A percentile compares a stretch with the other conserved stretches of the same genome.
Evolutionary conservation across 2,113 vertebrate genomes (phyloP).

Genomic region (Numenius arquata): DNA sequence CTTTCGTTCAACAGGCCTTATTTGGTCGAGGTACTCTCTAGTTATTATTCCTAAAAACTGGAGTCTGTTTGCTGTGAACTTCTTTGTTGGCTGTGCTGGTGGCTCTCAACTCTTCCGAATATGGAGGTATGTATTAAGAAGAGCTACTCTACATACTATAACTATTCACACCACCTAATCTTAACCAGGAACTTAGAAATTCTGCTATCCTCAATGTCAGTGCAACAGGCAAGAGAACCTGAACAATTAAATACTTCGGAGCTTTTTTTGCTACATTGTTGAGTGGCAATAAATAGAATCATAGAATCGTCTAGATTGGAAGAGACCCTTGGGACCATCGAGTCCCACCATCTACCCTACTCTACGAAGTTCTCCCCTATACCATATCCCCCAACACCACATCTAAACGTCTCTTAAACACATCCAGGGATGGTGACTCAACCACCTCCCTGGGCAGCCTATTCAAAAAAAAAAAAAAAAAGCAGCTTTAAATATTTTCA

Average conservation of each 20-base stretch:
- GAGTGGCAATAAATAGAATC: background rate
- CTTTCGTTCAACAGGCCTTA: constrained; percentile 80
- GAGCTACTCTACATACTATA: background rate
- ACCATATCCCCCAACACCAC: too few species aligned
- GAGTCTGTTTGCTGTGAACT: constrained; percentile 96
- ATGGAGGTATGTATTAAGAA: constrained; percentile 83
- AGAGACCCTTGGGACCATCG: too few species aligned
- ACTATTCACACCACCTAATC: background rate
- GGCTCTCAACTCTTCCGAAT: constrained; percentile 91
- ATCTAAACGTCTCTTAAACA: too few species aligned
- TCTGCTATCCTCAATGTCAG: background rate
- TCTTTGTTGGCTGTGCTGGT: constrained; percentile 92
- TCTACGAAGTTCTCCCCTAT: too few species aligned
- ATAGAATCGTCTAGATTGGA: too few species aligned
- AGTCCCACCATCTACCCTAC: too few species aligned
- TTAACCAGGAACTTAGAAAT: background rate
- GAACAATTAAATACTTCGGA: background rate
- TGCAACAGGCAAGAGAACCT: background rate
- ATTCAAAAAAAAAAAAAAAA: too few species aligned
- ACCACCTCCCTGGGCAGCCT: too few species aligned
- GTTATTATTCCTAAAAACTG: constrained; percentile 99
- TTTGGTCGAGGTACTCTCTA: constrained; percentile 98
- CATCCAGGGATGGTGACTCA: too few species aligned
- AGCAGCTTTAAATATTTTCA: background rate
- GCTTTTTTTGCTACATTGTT: background rate